Evolutionary conservation across 2,797 vertebrate genomes (phyloP).

Genomic region (Potorous gilbertii): DNA sequence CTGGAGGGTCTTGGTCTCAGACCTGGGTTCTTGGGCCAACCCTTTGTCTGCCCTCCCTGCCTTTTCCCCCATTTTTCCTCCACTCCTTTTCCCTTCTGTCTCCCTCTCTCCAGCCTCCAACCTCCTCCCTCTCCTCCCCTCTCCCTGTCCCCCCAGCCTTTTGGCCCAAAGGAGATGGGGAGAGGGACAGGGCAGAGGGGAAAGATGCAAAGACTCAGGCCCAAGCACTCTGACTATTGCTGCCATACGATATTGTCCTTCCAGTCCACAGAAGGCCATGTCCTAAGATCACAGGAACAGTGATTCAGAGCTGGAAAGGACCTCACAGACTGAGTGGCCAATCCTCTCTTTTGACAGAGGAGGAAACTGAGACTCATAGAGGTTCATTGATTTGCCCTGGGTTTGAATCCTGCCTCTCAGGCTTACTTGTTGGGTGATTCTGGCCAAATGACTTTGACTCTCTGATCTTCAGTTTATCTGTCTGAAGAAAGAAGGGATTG

Average conservation of each 20-base stretch:
- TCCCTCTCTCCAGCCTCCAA: neutral
- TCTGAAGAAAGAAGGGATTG: neutral
- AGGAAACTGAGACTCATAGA: neutral
- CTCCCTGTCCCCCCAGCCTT: neutral
- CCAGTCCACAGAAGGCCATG: neutral
- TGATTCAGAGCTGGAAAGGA: neutral
- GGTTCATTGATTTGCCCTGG: neutral
- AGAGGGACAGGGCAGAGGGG: neutral
- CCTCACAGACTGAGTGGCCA: neutral
- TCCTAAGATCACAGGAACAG: neutral
- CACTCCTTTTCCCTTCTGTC: neutral
- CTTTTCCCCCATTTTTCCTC: neutral
- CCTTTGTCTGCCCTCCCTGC: neutral
- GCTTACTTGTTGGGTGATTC: neutral
- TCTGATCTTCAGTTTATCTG: neutral
- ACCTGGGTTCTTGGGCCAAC: neutral
- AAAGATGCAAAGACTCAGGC: neutral
- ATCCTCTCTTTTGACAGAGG: neutral
- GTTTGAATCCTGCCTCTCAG: neutral
- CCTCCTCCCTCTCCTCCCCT: neutral
- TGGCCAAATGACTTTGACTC: neutral
- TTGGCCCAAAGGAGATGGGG: neutral
- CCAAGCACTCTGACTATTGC: neutral
- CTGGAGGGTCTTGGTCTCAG: neutral
- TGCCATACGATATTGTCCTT: neutral